Conservation (phyloP, 1,140 invertebrate genomes). For the Drosophila persimilis region DNA sequence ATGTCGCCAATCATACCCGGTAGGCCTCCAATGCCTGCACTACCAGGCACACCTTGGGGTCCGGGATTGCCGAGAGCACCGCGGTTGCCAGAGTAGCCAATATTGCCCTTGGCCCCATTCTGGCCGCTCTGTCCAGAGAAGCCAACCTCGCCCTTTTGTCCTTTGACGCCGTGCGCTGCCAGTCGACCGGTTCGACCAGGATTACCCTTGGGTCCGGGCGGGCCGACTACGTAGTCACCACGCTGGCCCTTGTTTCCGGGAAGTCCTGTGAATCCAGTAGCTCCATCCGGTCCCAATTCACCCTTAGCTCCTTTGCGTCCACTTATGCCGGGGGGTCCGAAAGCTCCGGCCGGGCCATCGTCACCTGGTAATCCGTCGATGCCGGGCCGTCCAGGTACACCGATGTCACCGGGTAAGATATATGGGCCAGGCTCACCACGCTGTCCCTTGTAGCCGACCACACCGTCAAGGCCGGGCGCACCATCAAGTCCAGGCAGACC, state of each 20-base stretch:
- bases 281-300: constrained; percentile 80
- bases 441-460: constrained; percentile 84
- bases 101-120: constrained; percentile 74
- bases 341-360: constrained; percentile 52
- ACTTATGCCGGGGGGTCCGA: constrained; percentile 51
- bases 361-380: constrained; percentile 84
- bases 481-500: constrained; percentile 84
- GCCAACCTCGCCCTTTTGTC: constrained; percentile 84
- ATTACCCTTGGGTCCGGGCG: constrained; percentile 84
- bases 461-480: constrained; percentile 78
- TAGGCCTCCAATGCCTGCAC: constrained; percentile 83
- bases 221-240: constrained; percentile 85
- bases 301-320: constrained; percentile 71
- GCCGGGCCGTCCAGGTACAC: constrained; percentile 77
- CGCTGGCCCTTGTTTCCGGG: constrained; percentile 84
- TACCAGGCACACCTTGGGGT: constrained; percentile 83
- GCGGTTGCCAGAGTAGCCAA: constrained; percentile 84
- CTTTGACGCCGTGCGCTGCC: constrained; percentile 86
- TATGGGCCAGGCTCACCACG: constrained; percentile 83
- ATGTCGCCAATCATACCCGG: constrained; percentile 84
- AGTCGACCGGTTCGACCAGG: constrained; percentile 84
- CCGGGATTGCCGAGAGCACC: constrained; percentile 85
- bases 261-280: constrained; percentile 71
- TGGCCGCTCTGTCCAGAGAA: constrained; percentile 45
- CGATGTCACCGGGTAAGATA: constrained; percentile 82